Evolutionary conservation across 2,888 invertebrate species (phyloP).

Genomic region (Meiosimyza decipiens): DNA sequence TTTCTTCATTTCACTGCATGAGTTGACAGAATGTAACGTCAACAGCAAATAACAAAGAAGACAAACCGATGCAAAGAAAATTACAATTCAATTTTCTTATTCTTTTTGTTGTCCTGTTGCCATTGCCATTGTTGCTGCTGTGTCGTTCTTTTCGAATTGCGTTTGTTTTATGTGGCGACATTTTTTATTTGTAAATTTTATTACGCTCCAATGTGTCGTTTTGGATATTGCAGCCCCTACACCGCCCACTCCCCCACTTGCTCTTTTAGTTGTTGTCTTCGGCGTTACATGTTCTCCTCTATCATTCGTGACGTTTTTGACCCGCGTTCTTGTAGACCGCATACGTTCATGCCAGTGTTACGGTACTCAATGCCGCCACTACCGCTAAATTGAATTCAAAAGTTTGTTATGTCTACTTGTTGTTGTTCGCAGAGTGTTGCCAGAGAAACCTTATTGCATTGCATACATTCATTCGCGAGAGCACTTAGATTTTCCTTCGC

Average conservation of each 20-base stretch:
- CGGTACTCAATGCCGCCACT: not conserved
- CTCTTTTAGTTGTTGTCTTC: not conserved
- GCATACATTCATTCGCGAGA: too few relatives aligned
- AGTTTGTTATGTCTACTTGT: conserved; percentile 23
- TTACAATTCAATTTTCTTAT: conserved; percentile 30
- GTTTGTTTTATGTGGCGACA: conserved; percentile 28
- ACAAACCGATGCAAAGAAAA: conserved; percentile 17
- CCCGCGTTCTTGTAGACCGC: conserved; percentile 5
- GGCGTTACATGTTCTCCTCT: conserved; percentile 2
- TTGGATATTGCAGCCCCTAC: conserved; percentile 4
- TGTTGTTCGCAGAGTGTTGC: too few relatives aligned
- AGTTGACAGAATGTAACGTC: conserved; percentile 6
- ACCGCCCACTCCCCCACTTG: not conserved
- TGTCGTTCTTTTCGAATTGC: not conserved
- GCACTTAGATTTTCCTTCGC: too few relatives aligned
- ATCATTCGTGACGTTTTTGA: conserved; percentile 9
- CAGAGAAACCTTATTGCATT: too few relatives aligned
- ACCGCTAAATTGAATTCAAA: conserved; percentile 38
- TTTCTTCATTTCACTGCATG: not conserved
- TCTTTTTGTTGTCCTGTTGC: conserved; percentile 8
- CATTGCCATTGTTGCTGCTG: not conserved
- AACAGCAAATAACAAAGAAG: conserved; percentile 3
- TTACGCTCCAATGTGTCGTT: conserved; percentile 1
- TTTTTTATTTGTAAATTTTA: conserved; percentile 20
- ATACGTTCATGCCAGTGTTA: not conserved